Evolutionary conservation across 2,888 invertebrate genomes (phyloP).

Genomic region (Quadriops clusia): DNA sequence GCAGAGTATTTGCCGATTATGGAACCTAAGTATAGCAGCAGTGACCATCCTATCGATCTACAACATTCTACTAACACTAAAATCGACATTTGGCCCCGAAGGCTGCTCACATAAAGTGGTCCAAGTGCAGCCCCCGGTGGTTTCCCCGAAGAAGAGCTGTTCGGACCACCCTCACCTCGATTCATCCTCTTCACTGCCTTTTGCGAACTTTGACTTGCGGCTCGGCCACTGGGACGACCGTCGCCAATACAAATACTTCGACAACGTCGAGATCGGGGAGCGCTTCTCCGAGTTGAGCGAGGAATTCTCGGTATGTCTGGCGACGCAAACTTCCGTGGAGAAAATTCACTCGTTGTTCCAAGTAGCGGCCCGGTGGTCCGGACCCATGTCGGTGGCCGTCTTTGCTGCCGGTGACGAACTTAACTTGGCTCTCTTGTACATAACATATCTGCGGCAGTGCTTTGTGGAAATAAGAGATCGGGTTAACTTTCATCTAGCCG

Average conservation of each 20-base stretch:
- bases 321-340: constrained; percentile 79
- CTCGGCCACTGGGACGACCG: constrained; percentile 66
- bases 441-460: constrained; percentile 64
- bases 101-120: constrained; percentile 26
- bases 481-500: constrained; percentile 63
- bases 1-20: constrained; percentile 46
- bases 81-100: constrained; percentile 42
- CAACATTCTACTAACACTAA: constrained; percentile 48
- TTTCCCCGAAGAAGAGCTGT: constrained; percentile 9
- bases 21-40: constrained; percentile 55
- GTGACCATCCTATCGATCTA: constrained; percentile 53
- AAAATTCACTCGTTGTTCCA: constrained; percentile 62
- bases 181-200: constrained; percentile 32
- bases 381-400: constrained; percentile 73
- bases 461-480: constrained; percentile 59
- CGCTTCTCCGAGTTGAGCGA: constrained; percentile 48
- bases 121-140: constrained; percentile 14
- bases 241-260: constrained; percentile 58
- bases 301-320: constrained; percentile 56
- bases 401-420: constrained; percentile 73
- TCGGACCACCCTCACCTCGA: constrained; percentile 32
- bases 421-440: constrained; percentile 57
- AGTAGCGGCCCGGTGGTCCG: constrained; percentile 73
- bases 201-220: constrained; percentile 49
- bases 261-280: constrained; percentile 58